Percentiles rank a stretch among this genome's conserved stretches.
These are phyloP conservation scores for Coilia nasus DNA, from an alignment of 2,797 vertebrate species.

Conservation along the genomic window DNA sequence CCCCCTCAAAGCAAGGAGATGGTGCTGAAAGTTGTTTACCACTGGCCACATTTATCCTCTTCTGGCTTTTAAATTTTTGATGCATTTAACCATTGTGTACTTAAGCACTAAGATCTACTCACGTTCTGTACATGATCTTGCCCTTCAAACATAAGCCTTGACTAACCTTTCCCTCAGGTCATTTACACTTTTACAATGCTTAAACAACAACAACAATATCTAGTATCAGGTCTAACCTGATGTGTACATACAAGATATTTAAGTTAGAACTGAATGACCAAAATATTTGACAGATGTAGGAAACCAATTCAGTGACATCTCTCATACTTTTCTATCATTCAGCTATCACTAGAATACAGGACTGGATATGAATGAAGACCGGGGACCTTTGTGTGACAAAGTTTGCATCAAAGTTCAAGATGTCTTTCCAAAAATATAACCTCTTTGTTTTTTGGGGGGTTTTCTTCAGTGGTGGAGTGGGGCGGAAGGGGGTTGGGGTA, in stretches of 20 bases:
- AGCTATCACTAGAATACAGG: background rate
- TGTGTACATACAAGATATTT: background rate
- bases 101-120: background rate
- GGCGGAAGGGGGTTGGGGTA: background rate
- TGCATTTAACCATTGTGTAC: background rate
- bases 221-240: background rate
- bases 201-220: background rate
- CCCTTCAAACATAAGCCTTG: too few relatives aligned
- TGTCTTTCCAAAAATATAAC: background rate
- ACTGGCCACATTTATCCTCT: background rate
- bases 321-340: background rate
- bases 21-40: background rate
- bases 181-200: too few relatives aligned
- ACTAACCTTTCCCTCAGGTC: too few relatives aligned
- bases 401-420: background rate
- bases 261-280: too few relatives aligned
- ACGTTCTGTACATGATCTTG: too few relatives aligned
- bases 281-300: background rate
- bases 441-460: conserved; percentile 9
- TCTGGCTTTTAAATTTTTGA: background rate
- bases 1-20: background rate
- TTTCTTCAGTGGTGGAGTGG: too few relatives aligned
- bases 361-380: background rate
- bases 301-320: background rate
- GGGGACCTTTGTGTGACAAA: background rate